Evolutionary conservation across 2,797 vertebrate genomes (phyloP), one percentile per base, ranked within the genome.

Genomic region (Acrossocheilus fasciatus): DNA sequence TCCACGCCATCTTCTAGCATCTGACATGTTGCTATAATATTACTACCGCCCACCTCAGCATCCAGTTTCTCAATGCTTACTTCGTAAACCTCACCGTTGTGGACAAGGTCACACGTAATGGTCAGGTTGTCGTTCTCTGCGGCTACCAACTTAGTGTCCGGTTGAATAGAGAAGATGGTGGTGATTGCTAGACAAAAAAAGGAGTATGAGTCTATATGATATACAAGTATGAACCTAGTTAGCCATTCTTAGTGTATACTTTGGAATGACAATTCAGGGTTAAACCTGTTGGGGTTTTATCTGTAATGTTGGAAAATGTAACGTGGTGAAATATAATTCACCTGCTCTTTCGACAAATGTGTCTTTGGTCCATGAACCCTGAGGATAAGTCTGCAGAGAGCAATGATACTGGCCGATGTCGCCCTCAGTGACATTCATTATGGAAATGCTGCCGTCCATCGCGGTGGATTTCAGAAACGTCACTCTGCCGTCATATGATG

Each of bases 351-450:
- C 91, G 91, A 96, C 96, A 66, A 91, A 89, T 79, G 96, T 90
- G 78, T 81, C 69, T 72, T 92, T 97, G 87, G 92, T 92, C 95
- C 96, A 96, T 8, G 91, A 89, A 47, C 97, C 96, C 30, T 81
- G 36, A 36, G 96, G 94, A 86, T 96, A 97, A 17, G 89, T 93
- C 83, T 95, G 92, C 69, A 97, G 84, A 0, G 93, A 95, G 81
- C 96, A 98, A 66, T 88, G 87, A 76, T 97, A 98, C 20, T 92
- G 50, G 45, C 96, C 96, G 2, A 94, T 34, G 5, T 97, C 96
- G 72, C 92, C 91, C 64, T 95, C 93, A 0, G 94, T 96, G 59
- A 95, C 94, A 1, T 96, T 96, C 23, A 23, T 90, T 79, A 98
- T 91, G 59, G 87, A 91, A 26, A 98, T 95, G 47, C 94, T 96